Percentiles rank a stretch among this genome's conserved stretches.
Evolutionary conservation across 2,113 vertebrate genomes (phyloP).

Genomic region (Benitochromis conjunctus): DNA sequence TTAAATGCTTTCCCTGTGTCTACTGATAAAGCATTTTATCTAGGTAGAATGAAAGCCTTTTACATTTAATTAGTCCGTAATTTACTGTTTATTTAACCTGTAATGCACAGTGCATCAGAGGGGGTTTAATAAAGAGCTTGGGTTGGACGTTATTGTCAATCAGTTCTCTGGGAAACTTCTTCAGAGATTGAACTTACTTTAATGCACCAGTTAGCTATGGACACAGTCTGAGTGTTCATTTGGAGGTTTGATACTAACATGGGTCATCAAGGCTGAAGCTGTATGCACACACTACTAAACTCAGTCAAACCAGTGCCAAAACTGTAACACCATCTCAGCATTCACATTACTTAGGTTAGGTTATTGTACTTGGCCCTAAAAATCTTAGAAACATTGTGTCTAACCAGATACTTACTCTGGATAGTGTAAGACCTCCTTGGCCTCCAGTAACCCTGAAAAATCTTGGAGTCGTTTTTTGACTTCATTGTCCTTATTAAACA

Average conservation of each 20-base stretch:
- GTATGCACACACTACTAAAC: background rate
- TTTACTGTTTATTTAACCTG: background rate
- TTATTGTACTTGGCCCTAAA: background rate
- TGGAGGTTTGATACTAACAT: background rate
- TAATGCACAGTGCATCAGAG: background rate
- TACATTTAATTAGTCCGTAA: background rate
- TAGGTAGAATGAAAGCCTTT: background rate
- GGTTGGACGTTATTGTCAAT: background rate
- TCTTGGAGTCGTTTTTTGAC: accelerated
- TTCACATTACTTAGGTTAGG: background rate
- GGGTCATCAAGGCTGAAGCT: background rate
- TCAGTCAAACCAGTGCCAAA: background rate
- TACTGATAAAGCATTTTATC: background rate
- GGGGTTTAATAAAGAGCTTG: background rate
- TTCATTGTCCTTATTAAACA: background rate
- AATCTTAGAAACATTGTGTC: background rate
- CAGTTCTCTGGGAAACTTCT: background rate
- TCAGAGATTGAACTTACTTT: background rate
- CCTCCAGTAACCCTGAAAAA: background rate
- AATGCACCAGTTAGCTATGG: background rate
- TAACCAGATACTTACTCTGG: background rate
- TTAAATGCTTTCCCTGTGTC: background rate
- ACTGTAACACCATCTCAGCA: background rate
- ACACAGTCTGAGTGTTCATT: background rate
- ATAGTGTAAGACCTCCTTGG: background rate